These are phyloP conservation scores for Perognathus longimembris DNA, from an alignment of 2,113 vertebrate species.

Conservation along the genomic window DNA sequence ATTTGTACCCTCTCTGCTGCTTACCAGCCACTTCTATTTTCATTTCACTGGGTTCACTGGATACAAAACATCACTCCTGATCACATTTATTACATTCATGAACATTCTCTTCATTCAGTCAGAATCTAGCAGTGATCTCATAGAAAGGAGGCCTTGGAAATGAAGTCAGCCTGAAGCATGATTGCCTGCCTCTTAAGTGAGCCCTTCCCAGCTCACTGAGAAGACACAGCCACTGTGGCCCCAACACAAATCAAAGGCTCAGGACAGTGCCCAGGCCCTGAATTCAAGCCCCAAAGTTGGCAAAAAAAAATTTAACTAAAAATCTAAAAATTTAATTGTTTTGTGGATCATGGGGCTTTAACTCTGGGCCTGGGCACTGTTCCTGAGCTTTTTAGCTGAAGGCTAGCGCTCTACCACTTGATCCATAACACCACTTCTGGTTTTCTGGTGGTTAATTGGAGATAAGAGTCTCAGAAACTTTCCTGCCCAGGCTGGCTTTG, in stretches of 20 bases:
- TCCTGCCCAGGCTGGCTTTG: too few relatives aligned
- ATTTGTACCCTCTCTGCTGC: not conserved
- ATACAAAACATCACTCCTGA: not conserved
- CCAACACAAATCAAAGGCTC: too few relatives aligned
- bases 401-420: too few relatives aligned
- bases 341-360: too few relatives aligned
- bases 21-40: not conserved
- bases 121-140: not conserved
- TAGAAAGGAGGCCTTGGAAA: not conserved
- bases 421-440: too few relatives aligned
- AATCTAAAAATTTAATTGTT: too few relatives aligned
- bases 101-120: not conserved
- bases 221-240: not conserved
- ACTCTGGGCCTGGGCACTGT: too few relatives aligned
- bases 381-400: too few relatives aligned
- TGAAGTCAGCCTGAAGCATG: not conserved
- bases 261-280: not conserved
- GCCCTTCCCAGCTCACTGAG: not conserved
- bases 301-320: too few relatives aligned
- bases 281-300: too few relatives aligned
- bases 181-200: not conserved
- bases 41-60: not conserved
- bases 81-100: not conserved
- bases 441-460: too few relatives aligned
- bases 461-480: too few relatives aligned